phyloP scores from a whole-genome alignment of 1,140 invertebrate genomes.

The Drosophila ohnishii region DNA sequence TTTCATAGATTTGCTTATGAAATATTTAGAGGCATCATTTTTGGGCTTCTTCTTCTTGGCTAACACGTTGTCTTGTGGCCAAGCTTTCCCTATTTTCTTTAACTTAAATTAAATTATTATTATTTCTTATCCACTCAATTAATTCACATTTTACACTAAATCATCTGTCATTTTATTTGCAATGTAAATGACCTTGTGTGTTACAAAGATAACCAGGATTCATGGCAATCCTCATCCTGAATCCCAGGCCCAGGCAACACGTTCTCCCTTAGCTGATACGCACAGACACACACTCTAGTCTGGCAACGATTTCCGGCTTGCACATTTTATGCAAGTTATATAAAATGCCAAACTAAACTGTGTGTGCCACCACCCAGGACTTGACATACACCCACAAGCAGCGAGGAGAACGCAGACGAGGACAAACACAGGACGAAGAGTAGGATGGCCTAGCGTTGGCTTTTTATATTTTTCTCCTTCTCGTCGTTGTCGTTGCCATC shows the following conservation, averaged over 20 bases:
- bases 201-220: neutral
- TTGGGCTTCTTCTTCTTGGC: neutral
- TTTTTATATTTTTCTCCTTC: slow-evolving; percentile 56
- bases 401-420: neutral
- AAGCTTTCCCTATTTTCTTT: neutral
- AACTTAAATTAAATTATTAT: neutral
- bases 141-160: neutral
- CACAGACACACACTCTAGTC: slow-evolving; percentile 53
- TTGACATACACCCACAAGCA: slow-evolving; percentile 1
- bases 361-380: slow-evolving; percentile 24
- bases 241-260: slow-evolving; percentile 44
- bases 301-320: slow-evolving; percentile 41
- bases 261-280: slow-evolving; percentile 32
- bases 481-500: slow-evolving; percentile 33
- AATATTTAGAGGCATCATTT: neutral
- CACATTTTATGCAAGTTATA: slow-evolving; percentile 79
- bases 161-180: slow-evolving; percentile 4
- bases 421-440: slow-evolving; percentile 6
- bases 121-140: neutral
- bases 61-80: neutral
- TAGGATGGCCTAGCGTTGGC: slow-evolving; percentile 31
- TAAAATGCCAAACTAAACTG: slow-evolving; percentile 67
- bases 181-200: slow-evolving; percentile 6
- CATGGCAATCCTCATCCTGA: neutral
- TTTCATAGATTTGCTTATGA: too few species aligned